Conservation (phyloP, 1,140 invertebrate species). For the Zaprionus capensis region DNA sequence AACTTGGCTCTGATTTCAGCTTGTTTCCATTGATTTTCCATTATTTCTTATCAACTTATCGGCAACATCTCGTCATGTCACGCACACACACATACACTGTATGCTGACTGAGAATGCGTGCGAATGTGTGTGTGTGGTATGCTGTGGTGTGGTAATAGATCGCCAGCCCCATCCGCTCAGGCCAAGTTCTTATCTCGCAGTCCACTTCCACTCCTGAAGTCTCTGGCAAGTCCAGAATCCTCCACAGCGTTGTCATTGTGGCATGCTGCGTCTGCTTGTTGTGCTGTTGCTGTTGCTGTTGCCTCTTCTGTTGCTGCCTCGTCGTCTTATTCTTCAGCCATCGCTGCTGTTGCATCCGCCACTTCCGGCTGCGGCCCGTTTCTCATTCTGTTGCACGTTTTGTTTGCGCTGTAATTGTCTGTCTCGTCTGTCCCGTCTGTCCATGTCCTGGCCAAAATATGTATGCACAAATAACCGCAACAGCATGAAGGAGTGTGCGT, state of each 20-base stretch:
- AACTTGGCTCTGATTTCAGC: not conserved
- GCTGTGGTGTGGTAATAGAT: conserved; percentile 70
- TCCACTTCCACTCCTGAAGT: conserved; percentile 20
- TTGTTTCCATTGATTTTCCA: not conserved
- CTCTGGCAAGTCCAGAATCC: not conserved
- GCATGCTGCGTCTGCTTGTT: conserved; percentile 27
- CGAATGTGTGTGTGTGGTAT: conserved; percentile 29
- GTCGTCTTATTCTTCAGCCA: conserved; percentile 45
- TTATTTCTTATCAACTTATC: conserved; percentile 7
- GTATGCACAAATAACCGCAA: conserved; percentile 51
- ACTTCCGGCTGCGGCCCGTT: conserved; percentile 52
- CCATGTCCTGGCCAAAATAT: conserved; percentile 49
- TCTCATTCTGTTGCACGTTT: conserved; percentile 68
- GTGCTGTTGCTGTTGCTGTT: not conserved
- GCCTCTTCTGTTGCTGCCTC: conserved; percentile 11
- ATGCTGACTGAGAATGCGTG: conserved; percentile 11
- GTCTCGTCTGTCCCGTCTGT: conserved; percentile 15
- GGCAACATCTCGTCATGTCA: conserved; percentile 13
- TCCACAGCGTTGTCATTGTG: conserved; percentile 29
- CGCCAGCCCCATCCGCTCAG: conserved; percentile 60
- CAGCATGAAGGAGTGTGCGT: conserved; percentile 15
- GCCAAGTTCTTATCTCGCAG: conserved; percentile 66
- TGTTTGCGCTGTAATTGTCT: conserved; percentile 80
- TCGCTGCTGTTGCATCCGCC: conserved; percentile 54
- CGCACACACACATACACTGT: conserved; percentile 8